phyloP scores from a whole-genome alignment of 2,113 vertebrate species.

The Ochotona curzoniae region DNA sequence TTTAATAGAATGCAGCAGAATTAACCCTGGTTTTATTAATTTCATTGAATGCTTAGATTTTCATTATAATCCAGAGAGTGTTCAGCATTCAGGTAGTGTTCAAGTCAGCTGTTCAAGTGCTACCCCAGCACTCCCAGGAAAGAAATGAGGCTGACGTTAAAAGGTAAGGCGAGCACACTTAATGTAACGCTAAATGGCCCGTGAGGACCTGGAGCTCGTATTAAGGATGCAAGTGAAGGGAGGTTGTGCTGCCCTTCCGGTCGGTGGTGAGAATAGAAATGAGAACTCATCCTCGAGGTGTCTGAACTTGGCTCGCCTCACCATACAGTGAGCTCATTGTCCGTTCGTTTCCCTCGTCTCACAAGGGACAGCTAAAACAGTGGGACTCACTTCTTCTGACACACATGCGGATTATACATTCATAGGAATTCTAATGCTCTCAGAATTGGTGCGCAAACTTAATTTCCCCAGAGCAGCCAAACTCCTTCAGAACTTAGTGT shows the following conservation, averaged over 20 bases:
- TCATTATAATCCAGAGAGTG: background rate
- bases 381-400: background rate
- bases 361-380: constrained; percentile 5
- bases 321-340: background rate
- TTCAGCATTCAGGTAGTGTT: constrained; percentile 27
- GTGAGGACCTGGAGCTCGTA: constrained; percentile 37
- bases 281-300: background rate
- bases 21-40: constrained; percentile 40
- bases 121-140: background rate
- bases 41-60: constrained; percentile 39
- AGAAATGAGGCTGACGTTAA: background rate
- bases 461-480: background rate
- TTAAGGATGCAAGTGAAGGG: constrained; percentile 27
- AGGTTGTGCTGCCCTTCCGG: constrained; percentile 18
- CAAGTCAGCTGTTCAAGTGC: constrained; percentile 2
- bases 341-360: background rate
- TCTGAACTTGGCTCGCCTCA: background rate
- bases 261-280: background rate
- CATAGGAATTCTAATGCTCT: background rate
- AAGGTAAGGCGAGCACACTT: constrained; percentile 27
- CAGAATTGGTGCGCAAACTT: background rate
- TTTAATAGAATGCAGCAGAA: background rate
- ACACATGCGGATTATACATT: background rate
- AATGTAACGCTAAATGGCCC: constrained; percentile 35
- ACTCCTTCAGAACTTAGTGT: background rate